Evolutionary conservation across 2,797 vertebrate species (phyloP), one percentile per base, ranked within the genome.

Genomic region (Lateolabrax maculatus): DNA sequence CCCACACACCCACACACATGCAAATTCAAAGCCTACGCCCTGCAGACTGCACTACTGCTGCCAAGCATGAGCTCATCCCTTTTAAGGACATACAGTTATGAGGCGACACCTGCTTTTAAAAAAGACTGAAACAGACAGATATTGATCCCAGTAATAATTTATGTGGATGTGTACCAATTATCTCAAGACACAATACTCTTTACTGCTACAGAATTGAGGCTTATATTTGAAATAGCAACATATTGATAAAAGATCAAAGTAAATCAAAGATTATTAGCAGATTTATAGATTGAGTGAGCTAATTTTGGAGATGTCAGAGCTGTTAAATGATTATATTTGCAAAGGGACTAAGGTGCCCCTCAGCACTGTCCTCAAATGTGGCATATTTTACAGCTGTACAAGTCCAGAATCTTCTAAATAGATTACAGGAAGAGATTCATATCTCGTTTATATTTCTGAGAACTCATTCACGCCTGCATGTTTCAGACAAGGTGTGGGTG

Each of bases 71-170:
- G 46, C 44, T 74, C 71, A 89, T 87, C 78, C 84, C 90, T 90
- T 95, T 94, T 94, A 94, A 91, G 84, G 94, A 86, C 85, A 93
- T 88, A 34, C 56, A 65, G 66, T 70, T 48, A 63, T 9, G 48
- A 56, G 49, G 37, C 15, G 41, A 78, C 90, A 87, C 79, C 81
- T 81, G 82, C 70, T 80, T 83, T 71, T 19, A 65, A 46, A 63
- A 77, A 57, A 74, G 19, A 51, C 36, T 66, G 13, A 62, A 77
- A 66, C 41, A 65, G 41, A 64, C 9, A 29, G n/a, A 53, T 78
- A 66, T 68, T 73, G 68, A 86, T 76, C 29, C 37, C 46, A 51
- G 9, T 49, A 53, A 63, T 83, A 70, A 66, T 72, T 58, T 6
- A 87, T 73, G 39, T 64, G 27, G 21, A 23, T 37, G 61, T 37